Conservation (phyloP, 2,888 invertebrate genomes). For the Torymus auratus region DNA sequence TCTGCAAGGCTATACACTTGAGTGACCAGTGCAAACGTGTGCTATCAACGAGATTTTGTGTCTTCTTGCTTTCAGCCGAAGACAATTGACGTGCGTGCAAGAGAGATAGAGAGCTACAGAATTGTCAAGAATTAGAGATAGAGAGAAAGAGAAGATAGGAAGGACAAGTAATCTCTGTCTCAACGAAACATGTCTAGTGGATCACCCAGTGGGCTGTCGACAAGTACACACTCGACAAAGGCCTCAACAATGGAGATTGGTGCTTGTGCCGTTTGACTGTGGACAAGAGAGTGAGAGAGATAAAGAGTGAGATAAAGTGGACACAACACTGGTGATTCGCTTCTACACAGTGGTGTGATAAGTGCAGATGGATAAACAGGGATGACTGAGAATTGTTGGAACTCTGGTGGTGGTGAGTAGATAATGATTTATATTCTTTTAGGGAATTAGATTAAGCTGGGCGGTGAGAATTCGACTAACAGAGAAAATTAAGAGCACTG, state of each 20-base stretch:
- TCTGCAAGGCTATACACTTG: no score
- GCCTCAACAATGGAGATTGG: conserved; percentile 42
- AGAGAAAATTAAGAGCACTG: conserved; percentile 44
- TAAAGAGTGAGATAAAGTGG: not conserved
- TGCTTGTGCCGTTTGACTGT: conserved; percentile 49
- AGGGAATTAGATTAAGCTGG: not conserved
- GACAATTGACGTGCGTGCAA: not conserved
- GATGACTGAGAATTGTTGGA: conserved; percentile 90
- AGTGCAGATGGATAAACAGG: conserved; percentile 78
- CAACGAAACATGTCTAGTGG: conserved; percentile 49
- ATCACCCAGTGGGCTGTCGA: conserved; percentile 20
- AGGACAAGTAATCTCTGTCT: conserved; percentile 44
- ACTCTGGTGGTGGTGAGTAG: conserved; percentile 85
- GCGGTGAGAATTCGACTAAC: conserved; percentile 18
- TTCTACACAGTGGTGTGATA: conserved; percentile 66
- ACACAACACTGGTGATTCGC: conserved; percentile 37
- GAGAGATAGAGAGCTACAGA: not conserved
- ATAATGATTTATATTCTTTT: conserved; percentile 13
- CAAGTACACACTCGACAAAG: conserved; percentile 27
- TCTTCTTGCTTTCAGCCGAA: conserved; percentile 6
- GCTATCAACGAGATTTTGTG: not conserved
- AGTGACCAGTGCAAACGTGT: no score
- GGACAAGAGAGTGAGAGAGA: no score
- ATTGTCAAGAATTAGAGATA: not conserved
- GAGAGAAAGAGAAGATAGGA: conserved; percentile 21